Conservation (phyloP, 2,888 invertebrate genomes). For the Craniophora ligustri region DNA sequence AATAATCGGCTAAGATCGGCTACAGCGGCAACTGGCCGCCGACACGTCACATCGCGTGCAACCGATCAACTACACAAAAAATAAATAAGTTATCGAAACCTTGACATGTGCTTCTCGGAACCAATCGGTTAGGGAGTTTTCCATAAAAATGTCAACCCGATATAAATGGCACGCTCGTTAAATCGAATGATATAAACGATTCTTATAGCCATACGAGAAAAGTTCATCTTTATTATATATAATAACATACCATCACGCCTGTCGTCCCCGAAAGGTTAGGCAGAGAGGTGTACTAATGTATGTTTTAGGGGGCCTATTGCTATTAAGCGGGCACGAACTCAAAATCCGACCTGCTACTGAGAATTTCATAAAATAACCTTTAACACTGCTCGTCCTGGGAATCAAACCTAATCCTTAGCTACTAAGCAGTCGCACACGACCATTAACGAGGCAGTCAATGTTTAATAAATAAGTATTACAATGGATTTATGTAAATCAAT, state of each 20-base stretch:
- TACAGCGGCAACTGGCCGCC: constrained; percentile 66
- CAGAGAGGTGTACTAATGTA: not conserved
- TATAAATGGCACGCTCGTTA: constrained; percentile 40
- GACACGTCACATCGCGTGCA: constrained; percentile 79
- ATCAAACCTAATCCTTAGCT: too few species aligned
- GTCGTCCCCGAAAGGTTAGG: too few species aligned
- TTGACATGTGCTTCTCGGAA: constrained; percentile 68
- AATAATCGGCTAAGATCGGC: constrained; percentile 70
- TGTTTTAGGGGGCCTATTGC: too few species aligned
- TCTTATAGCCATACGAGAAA: constrained; percentile 1
- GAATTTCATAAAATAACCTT: too few species aligned
- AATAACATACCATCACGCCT: too few species aligned
- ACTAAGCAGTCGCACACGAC: too few species aligned
- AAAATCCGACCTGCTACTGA: too few species aligned
- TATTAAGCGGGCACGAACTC: too few species aligned
- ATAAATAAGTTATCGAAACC: constrained; percentile 63
- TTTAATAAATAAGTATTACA: too few species aligned
- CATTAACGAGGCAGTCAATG: too few species aligned
- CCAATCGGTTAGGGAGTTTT: constrained; percentile 43
- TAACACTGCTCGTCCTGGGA: too few species aligned
- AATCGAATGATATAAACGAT: constrained; percentile 26
- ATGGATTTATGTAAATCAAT: too few species aligned
- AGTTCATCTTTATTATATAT: constrained; percentile 1
- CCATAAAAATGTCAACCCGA: constrained; percentile 48
- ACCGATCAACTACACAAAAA: constrained; percentile 55